These are phyloP conservation scores for Ecdyonurus torrentis DNA, from an alignment of 2,888 invertebrate genomes.

Conservation along the genomic window DNA sequence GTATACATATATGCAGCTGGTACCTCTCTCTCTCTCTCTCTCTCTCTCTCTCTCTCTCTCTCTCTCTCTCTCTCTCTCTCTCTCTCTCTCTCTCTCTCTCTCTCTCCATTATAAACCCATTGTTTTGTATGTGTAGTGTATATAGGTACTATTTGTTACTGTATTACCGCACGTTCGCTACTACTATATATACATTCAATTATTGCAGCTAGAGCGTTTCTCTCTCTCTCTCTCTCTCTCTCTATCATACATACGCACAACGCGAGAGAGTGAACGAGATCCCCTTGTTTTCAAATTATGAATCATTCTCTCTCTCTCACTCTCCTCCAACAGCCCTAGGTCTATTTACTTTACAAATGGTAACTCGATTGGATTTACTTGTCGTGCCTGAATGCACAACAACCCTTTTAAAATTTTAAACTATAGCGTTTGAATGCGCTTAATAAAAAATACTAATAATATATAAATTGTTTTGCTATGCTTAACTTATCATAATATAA, in stretches of 20 bases:
- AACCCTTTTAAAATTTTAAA: neutral
- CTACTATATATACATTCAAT: no score
- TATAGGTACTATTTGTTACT: no score
- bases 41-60: neutral
- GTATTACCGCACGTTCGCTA: no score
- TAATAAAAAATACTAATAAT: no score
- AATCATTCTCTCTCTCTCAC: no score
- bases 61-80: neutral
- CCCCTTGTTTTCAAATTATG: neutral
- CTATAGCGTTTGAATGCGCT: no score
- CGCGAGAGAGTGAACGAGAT: neutral
- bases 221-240: neutral
- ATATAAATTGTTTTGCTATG: no score
- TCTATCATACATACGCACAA: neutral
- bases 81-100: neutral
- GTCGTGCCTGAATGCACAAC: conserved; percentile 1
- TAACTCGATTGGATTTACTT: conserved; percentile 3
- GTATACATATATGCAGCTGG: neutral
- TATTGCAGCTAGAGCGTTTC: no score
- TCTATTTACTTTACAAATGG: conserved; percentile 2
- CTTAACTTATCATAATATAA: neutral
- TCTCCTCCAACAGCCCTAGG: neutral
- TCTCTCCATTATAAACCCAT: no score
- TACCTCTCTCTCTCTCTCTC: neutral
- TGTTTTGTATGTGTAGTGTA: no score